Evolutionary conservation across 2,797 vertebrate species (phyloP).

Genomic region (Onychomys torridus): DNA sequence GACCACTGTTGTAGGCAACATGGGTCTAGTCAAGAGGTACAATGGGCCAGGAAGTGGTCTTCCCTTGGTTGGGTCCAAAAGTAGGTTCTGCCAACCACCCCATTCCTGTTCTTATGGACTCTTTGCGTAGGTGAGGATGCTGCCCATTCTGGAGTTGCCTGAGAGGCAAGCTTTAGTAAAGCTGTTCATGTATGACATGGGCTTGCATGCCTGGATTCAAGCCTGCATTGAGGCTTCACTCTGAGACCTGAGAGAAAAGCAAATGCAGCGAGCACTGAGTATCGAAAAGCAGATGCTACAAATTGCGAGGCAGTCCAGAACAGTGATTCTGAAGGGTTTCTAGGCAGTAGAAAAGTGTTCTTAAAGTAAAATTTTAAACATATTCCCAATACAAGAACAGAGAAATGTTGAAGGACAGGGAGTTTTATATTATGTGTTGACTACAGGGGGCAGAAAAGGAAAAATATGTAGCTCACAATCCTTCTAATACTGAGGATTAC

Average conservation of each 20-base stretch:
- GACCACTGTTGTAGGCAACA: background rate
- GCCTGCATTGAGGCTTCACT: background rate
- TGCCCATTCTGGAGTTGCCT: background rate
- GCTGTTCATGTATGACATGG: background rate
- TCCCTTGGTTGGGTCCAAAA: background rate
- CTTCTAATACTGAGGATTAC: background rate
- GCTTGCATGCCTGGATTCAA: background rate
- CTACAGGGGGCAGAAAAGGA: background rate
- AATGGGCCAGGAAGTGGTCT: background rate
- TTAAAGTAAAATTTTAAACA: constrained; percentile 1
- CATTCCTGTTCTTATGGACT: background rate
- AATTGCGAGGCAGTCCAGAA: background rate
- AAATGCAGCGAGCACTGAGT: background rate
- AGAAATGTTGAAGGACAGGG: background rate
- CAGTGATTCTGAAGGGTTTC: background rate
- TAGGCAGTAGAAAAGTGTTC: background rate
- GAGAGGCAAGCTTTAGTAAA: background rate
- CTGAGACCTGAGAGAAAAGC: background rate
- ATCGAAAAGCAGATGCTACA: background rate
- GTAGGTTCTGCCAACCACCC: background rate
- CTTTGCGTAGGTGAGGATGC: background rate
- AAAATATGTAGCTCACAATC: background rate
- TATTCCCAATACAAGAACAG: background rate
- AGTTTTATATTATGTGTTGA: background rate
- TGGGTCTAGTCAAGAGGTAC: background rate